These are phyloP conservation scores for Rambutsinella grinnellia DNA, from an alignment of 2,888 invertebrate genomes.

Conservation along the genomic window DNA sequence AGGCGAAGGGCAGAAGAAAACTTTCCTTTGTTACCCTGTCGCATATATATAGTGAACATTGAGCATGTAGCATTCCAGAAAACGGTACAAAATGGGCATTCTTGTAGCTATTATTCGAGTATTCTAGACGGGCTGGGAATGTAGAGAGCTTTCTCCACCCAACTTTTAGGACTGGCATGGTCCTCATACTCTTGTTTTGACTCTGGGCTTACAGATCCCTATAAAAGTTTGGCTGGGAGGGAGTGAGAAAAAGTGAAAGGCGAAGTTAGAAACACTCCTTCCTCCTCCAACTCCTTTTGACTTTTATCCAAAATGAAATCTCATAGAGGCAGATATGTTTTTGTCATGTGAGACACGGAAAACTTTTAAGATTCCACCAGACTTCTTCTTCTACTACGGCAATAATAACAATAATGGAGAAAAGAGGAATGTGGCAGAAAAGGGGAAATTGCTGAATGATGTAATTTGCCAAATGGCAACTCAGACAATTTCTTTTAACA, in stretches of 20 bases:
- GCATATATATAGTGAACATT: neutral
- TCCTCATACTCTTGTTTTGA: too few relatives aligned
- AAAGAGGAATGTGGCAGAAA: neutral
- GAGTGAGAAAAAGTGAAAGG: neutral
- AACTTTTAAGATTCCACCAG: constrained; percentile 42
- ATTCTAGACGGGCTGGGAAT: too few relatives aligned
- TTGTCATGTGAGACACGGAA: too few relatives aligned
- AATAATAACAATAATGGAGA: neutral
- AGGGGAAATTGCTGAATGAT: constrained; percentile 48
- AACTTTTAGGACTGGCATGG: too few relatives aligned
- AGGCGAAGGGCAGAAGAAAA: constrained; percentile 17
- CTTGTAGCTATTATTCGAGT: too few relatives aligned
- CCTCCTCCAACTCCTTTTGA: constrained; percentile 25
- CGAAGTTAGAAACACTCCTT: constrained; percentile 9
- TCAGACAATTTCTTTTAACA: constrained; percentile 5
- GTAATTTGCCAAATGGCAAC: constrained; percentile 43
- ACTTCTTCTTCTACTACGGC: constrained; percentile 11
- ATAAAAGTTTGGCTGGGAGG: too few relatives aligned
- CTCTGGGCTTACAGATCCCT: too few relatives aligned
- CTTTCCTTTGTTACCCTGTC: constrained; percentile 27
- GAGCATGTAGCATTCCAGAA: constrained; percentile 3
- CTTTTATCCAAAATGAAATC: constrained; percentile 57
- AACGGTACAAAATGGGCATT: constrained; percentile 42
- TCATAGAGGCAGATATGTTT: too few relatives aligned
- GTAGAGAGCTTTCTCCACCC: too few relatives aligned